Evolutionary conservation across 1,140 invertebrate species (phyloP).

Genomic region (Elymnias hypermnestra): DNA sequence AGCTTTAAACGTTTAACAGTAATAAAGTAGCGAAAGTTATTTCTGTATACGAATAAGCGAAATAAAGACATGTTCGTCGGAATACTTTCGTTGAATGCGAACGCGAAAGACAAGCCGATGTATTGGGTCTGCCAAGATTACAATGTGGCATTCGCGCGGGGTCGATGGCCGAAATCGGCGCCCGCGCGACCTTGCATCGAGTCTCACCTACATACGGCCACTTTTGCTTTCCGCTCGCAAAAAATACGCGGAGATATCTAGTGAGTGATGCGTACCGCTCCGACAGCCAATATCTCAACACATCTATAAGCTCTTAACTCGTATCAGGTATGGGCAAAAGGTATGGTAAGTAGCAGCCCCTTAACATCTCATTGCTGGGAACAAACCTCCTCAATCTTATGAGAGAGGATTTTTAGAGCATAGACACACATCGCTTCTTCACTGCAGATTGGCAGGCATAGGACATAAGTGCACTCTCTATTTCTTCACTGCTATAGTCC

Average conservation of each 20-base stretch:
- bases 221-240: constrained; percentile 73
- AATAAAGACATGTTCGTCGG: not conserved
- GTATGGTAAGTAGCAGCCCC: too few species aligned
- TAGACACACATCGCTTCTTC: too few species aligned
- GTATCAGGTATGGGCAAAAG: too few species aligned
- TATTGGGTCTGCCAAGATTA: constrained; percentile 18
- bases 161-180: constrained; percentile 64
- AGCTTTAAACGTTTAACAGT: not conserved
- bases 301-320: not conserved
- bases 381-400: too few species aligned
- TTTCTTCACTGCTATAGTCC: too few species aligned
- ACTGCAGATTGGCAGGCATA: too few species aligned
- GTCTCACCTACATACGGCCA: constrained; percentile 69
- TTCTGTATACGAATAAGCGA: not conserved
- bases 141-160: constrained; percentile 33
- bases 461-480: too few species aligned
- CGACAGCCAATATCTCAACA: not conserved
- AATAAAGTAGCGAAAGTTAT: constrained; percentile 1
- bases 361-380: too few species aligned
- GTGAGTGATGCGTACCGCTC: not conserved
- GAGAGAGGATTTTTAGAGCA: too few species aligned
- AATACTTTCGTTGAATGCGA: constrained; percentile 9
- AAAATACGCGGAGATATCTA: constrained; percentile 37
- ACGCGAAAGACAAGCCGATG: constrained; percentile 11
- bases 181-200: constrained; percentile 62